phyloP scores from a whole-genome alignment of 2,113 vertebrate species.

The Phasianus colchicus region DNA sequence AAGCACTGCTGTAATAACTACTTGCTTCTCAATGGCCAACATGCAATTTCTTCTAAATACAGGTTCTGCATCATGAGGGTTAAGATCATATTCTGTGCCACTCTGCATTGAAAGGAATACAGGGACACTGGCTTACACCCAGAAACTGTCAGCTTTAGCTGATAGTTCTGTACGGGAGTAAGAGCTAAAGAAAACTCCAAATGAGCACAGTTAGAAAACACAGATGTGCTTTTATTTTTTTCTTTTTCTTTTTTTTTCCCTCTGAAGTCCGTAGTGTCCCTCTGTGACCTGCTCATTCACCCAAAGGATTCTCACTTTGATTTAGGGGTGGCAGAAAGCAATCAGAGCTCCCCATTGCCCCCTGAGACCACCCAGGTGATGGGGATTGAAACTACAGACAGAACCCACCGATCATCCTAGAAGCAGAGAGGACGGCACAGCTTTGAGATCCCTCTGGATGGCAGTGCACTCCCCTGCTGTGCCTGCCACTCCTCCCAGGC shows the following conservation, averaged over 20 bases:
- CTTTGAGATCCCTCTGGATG: background rate
- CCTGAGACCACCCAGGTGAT: background rate
- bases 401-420: background rate
- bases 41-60: background rate
- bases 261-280: too few species aligned
- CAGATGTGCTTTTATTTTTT: background rate
- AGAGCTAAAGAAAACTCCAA: background rate
- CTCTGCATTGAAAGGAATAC: background rate
- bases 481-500: background rate
- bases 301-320: background rate
- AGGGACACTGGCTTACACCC: background rate
- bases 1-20: background rate
- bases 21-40: background rate
- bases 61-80: background rate
- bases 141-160: background rate
- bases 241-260: too few species aligned
- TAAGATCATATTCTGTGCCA: background rate
- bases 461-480: too few species aligned
- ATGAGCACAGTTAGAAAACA: background rate
- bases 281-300: background rate
- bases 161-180: background rate
- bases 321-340: background rate
- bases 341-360: background rate
- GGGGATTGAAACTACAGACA: background rate
- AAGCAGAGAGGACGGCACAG: background rate